phyloP scores from a whole-genome alignment of 64 coral and sea anemone species.

The Dendrophyllia cribrosa region DNA sequence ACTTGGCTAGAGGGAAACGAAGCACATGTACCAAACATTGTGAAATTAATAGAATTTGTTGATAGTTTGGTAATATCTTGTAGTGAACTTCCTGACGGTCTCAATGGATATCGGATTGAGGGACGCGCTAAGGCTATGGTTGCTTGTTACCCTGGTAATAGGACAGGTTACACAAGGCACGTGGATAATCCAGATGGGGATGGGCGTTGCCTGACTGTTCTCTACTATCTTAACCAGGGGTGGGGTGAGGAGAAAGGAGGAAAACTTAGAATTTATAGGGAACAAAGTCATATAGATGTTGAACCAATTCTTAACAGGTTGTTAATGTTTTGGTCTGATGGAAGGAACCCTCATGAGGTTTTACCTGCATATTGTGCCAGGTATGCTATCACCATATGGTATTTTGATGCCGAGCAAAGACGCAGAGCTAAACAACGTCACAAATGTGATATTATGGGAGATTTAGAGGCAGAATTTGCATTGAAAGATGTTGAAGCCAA shows the following conservation, averaged over 20 bases:
- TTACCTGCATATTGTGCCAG: slow-evolving; percentile 69
- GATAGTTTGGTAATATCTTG: slow-evolving; percentile 64
- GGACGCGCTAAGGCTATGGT: slow-evolving; percentile 89
- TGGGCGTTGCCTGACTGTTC: slow-evolving; percentile 79
- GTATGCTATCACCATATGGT: slow-evolving; percentile 97
- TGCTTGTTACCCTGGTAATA: slow-evolving; percentile 79
- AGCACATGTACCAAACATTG: slow-evolving; percentile 61
- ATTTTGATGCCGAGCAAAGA: slow-evolving; percentile 87
- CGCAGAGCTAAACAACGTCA: slow-evolving; percentile 70
- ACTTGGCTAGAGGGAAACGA: slow-evolving; percentile 93
- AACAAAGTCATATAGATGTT: slow-evolving; percentile 64
- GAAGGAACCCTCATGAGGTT: slow-evolving; percentile 91
- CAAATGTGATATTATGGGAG: slow-evolving; percentile 16
- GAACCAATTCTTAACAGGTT: slow-evolving; percentile 89
- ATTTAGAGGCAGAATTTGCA: slow-evolving; percentile 37
- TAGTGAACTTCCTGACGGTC: background rate
- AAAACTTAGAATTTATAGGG: slow-evolving; percentile 77
- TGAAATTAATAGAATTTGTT: slow-evolving; percentile 64
- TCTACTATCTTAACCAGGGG: slow-evolving; percentile 92
- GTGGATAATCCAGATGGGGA: slow-evolving; percentile 96
- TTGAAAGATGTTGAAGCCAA: slow-evolving; percentile 76
- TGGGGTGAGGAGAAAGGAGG: slow-evolving; percentile 79
- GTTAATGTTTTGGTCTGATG: slow-evolving; percentile 97
- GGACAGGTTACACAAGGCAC: slow-evolving; percentile 76
- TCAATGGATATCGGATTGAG: slow-evolving; percentile 63